Evolutionary conservation across 1,140 invertebrate genomes (phyloP).

Genomic region (Drosophila lacteicornis): DNA sequence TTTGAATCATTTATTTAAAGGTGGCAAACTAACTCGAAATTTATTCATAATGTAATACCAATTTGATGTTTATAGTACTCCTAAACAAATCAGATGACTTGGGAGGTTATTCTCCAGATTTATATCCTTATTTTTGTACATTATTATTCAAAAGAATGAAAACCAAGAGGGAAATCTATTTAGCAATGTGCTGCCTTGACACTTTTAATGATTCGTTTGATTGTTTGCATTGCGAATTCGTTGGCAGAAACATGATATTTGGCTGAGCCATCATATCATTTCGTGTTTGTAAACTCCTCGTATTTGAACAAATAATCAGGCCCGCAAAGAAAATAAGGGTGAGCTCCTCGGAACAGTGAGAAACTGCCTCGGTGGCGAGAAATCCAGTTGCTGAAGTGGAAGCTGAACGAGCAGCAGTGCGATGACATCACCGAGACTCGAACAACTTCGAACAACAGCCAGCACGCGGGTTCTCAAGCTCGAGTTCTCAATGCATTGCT

Average conservation of each 20-base stretch:
- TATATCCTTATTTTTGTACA: too few relatives aligned
- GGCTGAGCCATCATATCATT: conserved; percentile 1
- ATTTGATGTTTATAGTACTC: too few relatives aligned
- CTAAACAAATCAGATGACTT: too few relatives aligned
- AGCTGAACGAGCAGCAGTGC: conserved; percentile 26
- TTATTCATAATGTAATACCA: too few relatives aligned
- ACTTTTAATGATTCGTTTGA: conserved; percentile 1
- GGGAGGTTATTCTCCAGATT: too few relatives aligned
- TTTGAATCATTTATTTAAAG: too few relatives aligned
- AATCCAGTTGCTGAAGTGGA: conserved; percentile 23
- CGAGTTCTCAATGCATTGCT: conserved; percentile 6
- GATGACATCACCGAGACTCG: conserved; percentile 40
- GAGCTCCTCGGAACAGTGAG: conserved; percentile 3
- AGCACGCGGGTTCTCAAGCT: conserved; percentile 21
- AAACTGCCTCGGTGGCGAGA: conserved; percentile 11
- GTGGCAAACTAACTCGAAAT: too few relatives aligned
- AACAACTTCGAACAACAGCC: conserved; percentile 1
- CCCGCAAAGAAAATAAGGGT: conserved; percentile 4
- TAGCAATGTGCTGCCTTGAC: background rate
- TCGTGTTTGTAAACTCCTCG: background rate
- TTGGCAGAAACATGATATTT: conserved; percentile 1
- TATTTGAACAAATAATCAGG: background rate
- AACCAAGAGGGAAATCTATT: background rate
- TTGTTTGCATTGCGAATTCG: background rate
- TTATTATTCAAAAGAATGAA: too few relatives aligned